Evolutionary conservation across 2,797 vertebrate genomes (phyloP), one percentile per base, ranked within the genome.

Genomic region (Gallinago stenura): DNA sequence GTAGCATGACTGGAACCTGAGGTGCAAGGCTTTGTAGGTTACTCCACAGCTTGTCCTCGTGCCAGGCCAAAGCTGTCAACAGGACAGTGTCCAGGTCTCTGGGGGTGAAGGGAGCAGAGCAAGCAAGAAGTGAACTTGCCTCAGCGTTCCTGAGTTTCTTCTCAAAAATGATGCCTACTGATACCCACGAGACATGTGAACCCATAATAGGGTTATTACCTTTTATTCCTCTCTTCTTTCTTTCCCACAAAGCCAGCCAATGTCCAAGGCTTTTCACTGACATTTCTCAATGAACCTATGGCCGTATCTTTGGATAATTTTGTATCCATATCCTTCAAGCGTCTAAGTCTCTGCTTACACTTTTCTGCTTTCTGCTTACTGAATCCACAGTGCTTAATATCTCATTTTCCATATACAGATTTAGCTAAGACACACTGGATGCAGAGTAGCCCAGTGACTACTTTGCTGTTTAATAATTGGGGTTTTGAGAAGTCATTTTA

Each of bases 1-100:
- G 43, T 13, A 45, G 21, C 20, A 26, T 10, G 16, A 7, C 41
- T 57, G 51, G 45, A 78, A n/a, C 15, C 41, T 4, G 21, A 15
- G 7, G 17, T 83, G 10, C 19, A 19, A 22, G 17, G 28, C 14
- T 4, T 70, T 43, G 50, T 43, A 76, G 37, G 35, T 18, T 41
- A 41, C 19, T 15, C 26, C 22, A 15, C n/a, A 43, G 13, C 61
- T 78, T 50, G 10, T 48, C 10, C 28, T 66, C 11, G 0, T 37
- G 45, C 2, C 39, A 41, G 8, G 19, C 19, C 8, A 73, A 65
- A 60, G 30, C 8, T 54, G 45, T 66, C 46, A 48, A 0, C 2
- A 41, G 43, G 28, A 48, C 13, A n/a, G 0, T 7, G 15, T 8
- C n/a, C 13, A 8, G 3, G 5, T 12, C 15, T 61, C 37, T 20